Evolutionary conservation across 1,140 invertebrate genomes (phyloP).

Genomic region (Eupristina koningsbergeri): DNA sequence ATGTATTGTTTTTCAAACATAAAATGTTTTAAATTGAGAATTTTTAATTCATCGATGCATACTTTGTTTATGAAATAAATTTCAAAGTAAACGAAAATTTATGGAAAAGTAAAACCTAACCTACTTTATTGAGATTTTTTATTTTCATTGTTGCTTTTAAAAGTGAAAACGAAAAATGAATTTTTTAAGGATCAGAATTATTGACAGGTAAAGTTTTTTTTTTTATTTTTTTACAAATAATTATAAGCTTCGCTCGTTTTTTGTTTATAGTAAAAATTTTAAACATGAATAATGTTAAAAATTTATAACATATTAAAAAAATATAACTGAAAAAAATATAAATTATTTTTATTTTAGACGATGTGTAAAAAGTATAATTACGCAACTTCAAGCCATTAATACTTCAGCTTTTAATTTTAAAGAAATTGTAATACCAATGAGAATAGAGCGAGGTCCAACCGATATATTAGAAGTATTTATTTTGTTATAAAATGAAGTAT

Average conservation of each 20-base stretch:
- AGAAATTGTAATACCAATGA: slow-evolving; percentile 77
- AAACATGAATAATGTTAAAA: background rate
- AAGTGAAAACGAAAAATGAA: slow-evolving; percentile 45
- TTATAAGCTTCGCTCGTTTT: background rate
- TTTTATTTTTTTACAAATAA: background rate
- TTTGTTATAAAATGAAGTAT: slow-evolving; percentile 33
- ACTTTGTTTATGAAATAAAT: too few species aligned
- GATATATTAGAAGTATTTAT: slow-evolving; percentile 80
- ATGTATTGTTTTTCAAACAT: background rate
- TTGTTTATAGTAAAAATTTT: too few species aligned
- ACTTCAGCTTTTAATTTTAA: slow-evolving; percentile 15
- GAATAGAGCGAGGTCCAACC: slow-evolving; percentile 83
- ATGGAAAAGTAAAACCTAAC: too few species aligned
- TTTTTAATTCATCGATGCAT: too few species aligned
- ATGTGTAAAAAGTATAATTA: slow-evolving; percentile 46
- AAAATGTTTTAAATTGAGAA: background rate
- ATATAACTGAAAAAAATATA: background rate
- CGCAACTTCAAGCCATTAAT: slow-evolving; percentile 51
- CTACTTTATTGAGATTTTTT: background rate
- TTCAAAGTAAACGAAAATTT: too few species aligned
- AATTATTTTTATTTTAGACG: slow-evolving; percentile 50
- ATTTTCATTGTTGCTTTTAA: background rate
- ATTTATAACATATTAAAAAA: background rate
- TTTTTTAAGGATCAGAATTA: slow-evolving; percentile 44
- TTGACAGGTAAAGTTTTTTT: slow-evolving; percentile 36